These are phyloP conservation scores for Limanda limanda DNA, from an alignment of 2,113 vertebrate genomes.

Conservation along the genomic window DNA sequence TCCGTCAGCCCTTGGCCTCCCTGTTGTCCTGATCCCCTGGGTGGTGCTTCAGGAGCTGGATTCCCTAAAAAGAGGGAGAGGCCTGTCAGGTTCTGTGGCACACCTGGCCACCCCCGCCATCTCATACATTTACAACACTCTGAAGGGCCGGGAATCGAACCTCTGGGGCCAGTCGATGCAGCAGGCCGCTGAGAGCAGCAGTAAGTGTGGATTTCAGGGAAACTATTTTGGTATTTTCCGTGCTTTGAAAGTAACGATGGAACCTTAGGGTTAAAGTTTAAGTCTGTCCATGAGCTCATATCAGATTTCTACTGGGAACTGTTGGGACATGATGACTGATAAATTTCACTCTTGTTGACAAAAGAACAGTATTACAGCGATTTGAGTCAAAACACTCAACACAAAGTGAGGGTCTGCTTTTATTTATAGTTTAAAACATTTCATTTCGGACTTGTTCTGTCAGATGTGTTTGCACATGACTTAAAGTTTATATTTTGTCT, in stretches of 20 bases:
- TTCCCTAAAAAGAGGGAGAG: constrained; percentile 87
- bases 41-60: constrained; percentile 95
- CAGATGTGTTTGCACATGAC: neutral
- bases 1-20: constrained; percentile 81
- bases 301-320: neutral
- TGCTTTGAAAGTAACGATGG: neutral
- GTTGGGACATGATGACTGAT: neutral
- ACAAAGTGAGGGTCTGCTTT: neutral
- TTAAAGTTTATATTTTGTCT: neutral
- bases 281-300: neutral
- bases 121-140: constrained; percentile 87
- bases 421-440: neutral
- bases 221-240: too few species aligned
- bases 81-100: constrained; percentile 82
- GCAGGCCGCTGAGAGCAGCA: constrained; percentile 86
- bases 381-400: neutral
- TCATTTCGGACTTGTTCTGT: too few species aligned
- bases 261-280: neutral
- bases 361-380: neutral
- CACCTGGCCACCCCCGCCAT: constrained; percentile 90
- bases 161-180: constrained; percentile 97
- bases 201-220: constrained; percentile 78
- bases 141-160: constrained; percentile 85
- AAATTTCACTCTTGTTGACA: neutral
- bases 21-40: constrained; percentile 92